Conservation (phyloP, 2,888 invertebrate species). For the Eupelmus urozonus region DNA sequence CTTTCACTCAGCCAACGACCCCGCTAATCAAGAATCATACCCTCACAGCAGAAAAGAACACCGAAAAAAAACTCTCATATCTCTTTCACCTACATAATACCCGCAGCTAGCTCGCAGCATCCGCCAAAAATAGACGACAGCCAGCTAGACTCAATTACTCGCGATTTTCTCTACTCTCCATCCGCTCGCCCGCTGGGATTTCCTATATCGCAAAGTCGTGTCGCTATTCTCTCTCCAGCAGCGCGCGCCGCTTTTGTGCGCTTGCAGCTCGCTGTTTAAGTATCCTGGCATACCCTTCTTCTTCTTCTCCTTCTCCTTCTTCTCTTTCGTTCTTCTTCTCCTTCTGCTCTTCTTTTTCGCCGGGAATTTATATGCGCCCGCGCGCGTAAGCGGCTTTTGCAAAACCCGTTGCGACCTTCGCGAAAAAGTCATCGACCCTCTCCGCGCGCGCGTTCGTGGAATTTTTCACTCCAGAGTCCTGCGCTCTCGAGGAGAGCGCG, state of each 20-base stretch:
- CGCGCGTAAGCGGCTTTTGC: slow-evolving; percentile 42
- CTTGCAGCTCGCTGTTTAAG: too few relatives aligned
- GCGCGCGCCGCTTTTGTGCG: background rate
- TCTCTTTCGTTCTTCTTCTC: slow-evolving; percentile 4
- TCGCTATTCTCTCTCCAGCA: background rate
- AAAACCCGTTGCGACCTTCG: slow-evolving; percentile 60
- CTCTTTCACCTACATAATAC: too few relatives aligned
- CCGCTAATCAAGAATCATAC: too few relatives aligned
- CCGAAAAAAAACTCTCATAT: too few relatives aligned
- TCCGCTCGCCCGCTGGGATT: too few relatives aligned
- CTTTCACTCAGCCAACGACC: too few relatives aligned
- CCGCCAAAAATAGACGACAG: too few relatives aligned
- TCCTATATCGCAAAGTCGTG: too few relatives aligned
- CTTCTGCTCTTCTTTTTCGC: background rate
- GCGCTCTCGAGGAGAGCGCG: background rate
- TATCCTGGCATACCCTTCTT: background rate
- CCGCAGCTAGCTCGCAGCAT: too few relatives aligned
- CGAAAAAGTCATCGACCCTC: slow-evolving; percentile 58
- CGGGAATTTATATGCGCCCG: slow-evolving; percentile 41
- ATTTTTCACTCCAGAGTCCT: background rate
- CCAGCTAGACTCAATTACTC: too few relatives aligned
- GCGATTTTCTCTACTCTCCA: too few relatives aligned
- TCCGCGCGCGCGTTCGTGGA: background rate
- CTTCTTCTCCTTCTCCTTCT: background rate
- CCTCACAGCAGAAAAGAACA: too few relatives aligned